phyloP scores from a whole-genome alignment of 2,888 invertebrate genomes.

The Hoplodrina ambigua region DNA sequence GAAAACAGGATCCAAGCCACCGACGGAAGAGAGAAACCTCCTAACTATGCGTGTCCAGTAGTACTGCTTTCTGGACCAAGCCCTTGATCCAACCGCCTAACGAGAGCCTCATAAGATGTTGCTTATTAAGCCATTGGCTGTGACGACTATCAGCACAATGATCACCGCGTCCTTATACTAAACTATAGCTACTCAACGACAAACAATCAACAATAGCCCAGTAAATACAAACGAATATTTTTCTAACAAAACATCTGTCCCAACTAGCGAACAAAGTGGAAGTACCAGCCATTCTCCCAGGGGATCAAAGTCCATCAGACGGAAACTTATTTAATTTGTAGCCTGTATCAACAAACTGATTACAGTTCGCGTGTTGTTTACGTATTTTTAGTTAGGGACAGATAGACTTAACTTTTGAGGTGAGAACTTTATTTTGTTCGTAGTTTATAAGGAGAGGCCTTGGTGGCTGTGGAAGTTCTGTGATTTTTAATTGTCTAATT shows the following conservation, averaged over 20 bases:
- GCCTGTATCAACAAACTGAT: slow-evolving; percentile 61
- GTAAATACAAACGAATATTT: slow-evolving; percentile 18
- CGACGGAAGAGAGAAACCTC: too few relatives aligned
- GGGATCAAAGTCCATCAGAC: slow-evolving; percentile 63
- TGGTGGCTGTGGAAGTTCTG: background rate
- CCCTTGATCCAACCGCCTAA: too few relatives aligned
- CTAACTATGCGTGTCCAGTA: too few relatives aligned
- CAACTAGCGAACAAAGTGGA: slow-evolving; percentile 32
- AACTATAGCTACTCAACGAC: background rate
- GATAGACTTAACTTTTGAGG: slow-evolving; percentile 1
- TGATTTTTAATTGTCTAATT: background rate
- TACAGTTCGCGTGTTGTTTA: slow-evolving; percentile 38
- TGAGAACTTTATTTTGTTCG: slow-evolving; percentile 5
- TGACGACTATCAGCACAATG: too few relatives aligned
- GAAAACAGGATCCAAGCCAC: too few relatives aligned
- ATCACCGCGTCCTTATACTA: too few relatives aligned
- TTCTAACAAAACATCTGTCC: slow-evolving; percentile 36
- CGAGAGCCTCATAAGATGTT: too few relatives aligned
- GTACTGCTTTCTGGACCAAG: too few relatives aligned
- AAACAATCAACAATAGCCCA: background rate
- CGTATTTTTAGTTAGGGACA: slow-evolving; percentile 37
- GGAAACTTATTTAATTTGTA: slow-evolving; percentile 66
- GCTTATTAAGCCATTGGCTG: too few relatives aligned
- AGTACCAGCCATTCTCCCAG: slow-evolving; percentile 31
- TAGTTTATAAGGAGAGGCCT: background rate